Evolutionary conservation across 1,140 invertebrate genomes (phyloP), one percentile per base, ranked within the genome.

Genomic region (Battus philenor): DNA sequence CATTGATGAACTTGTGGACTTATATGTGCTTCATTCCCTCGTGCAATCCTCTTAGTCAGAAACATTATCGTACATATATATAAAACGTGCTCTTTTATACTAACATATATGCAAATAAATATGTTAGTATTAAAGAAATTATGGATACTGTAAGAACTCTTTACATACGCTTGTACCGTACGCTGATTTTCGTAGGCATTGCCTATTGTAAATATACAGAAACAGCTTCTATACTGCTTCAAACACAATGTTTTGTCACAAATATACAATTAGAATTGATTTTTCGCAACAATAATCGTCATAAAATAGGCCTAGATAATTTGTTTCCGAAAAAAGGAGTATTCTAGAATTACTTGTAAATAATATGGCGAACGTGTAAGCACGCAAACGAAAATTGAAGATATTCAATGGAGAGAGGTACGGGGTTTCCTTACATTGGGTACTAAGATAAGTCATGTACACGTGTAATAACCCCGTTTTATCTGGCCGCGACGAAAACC

Each of bases 161-260:
- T 59, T 54, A 56, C 48, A 68, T 59, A 74, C 39, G 72, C 69
- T 79, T 75, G 44, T 65, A 13, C 9, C 12, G 12, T 13, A 2
- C 12, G 30, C 30, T 6, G 15, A 32, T n/a, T 6, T 13, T n/a
- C 30, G 11, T 13, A 15, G 11, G 30, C 30, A 6, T 13, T 16
- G 7, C 30, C 36, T 44, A 47, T 60, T 72, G 63, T 71, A 78
- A 73, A 81, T 76, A 74, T 60, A 61, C 51, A 53, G 46, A 67
- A 53, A 67, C 52, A 49, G 71, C 71, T 77, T 74, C 50, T 38
- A 44, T 59, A 59, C 62, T 50, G 73, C 75, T 76, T 77, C 43
- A 50, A 54, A 71, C 72, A 78, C 74, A 68, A 74, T 72, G 59
- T 67, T 73, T 69, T 51, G 54, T 68, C 65, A 77, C 70, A 58